Conservation (phyloP, 2,888 invertebrate species). For the Catocala fraxini region DNA sequence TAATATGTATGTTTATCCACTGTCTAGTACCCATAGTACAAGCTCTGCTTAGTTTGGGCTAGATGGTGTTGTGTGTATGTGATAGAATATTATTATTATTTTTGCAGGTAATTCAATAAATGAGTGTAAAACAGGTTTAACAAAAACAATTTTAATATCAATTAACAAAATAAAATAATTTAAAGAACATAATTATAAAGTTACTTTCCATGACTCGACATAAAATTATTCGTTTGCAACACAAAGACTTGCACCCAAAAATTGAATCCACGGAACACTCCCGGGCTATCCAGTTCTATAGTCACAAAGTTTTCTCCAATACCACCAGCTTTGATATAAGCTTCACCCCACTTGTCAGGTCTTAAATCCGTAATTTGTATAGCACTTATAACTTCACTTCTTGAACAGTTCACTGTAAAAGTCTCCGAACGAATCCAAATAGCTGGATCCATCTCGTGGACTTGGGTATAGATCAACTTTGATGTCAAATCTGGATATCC, state of each 20-base stretch:
- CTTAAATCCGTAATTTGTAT: constrained; percentile 71
- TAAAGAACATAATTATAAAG: constrained; percentile 12
- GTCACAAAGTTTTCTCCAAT: constrained; percentile 71
- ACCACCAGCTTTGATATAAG: constrained; percentile 69
- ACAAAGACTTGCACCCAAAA: constrained; percentile 77
- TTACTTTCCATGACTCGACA: constrained; percentile 62
- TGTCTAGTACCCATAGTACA: no score
- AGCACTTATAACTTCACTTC: constrained; percentile 71
- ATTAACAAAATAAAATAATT: constrained; percentile 23
- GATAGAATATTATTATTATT: no score
- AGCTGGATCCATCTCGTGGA: constrained; percentile 75
- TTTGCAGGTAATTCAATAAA: no score
- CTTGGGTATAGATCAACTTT: constrained; percentile 71
- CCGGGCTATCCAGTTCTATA: constrained; percentile 72
- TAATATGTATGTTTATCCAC: no score
- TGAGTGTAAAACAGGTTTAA: constrained; percentile 9
- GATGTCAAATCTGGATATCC: constrained; percentile 72
- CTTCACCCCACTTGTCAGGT: constrained; percentile 71
- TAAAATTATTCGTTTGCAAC: constrained; percentile 61
- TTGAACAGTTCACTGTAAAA: constrained; percentile 69
- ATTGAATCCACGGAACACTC: constrained; percentile 71
- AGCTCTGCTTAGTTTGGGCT: no score
- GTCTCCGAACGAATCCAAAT: constrained; percentile 70
- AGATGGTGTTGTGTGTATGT: no score
- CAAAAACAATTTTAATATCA: constrained; percentile 26